Base-by-base conservation (phyloP, 2,888 invertebrate genomes). In the Dicyrtomina minuta region DNA sequence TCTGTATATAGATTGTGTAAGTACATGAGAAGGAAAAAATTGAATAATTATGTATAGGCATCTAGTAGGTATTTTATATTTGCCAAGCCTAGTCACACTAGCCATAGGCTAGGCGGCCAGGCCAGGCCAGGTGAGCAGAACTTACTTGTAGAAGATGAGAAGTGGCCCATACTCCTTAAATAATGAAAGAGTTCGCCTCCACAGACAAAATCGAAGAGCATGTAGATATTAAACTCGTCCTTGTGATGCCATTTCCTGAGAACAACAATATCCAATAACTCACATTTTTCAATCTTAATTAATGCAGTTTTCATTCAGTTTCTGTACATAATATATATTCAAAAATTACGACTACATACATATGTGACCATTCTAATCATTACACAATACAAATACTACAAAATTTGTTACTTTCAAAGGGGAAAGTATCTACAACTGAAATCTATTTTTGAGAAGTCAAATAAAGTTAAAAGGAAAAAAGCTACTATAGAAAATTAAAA, bases 161-260 rank as follows among this genome's bases (percentile, higher is more conserved):
- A 96, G 80, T 91, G 86, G 73, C 96, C 95, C 27, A 93, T 91
- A 81, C 93, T 94, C 78, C 96, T 87, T 75, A 97, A 85, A 82
- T 97, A 97, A 13, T 96, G 93, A 84, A 98, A 97, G 33, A 98
- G 86, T 83, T 97, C 97, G 12, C 97, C 97, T 13, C 97, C 95
- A 77, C 93, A 93, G 2, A 96, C 92, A 83, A 94, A 97, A 83
- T 98, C 97, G 82, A 97, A 90, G 71, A 97, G 86, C 96, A 97
- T 96, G 84, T 96, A 97, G 73, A 98, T 88, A 81, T 92, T 92
- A 66, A 89, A 88, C 79, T 90, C 88, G 81, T 96, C 96, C 66
- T 70, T 72, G 64, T 68, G 58, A 51, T 68, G 70, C 60, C 65
- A 70, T 68, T 72, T 72, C 70, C 70, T 70, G 46, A 5, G 44